Base-by-base conservation (phyloP, 2,113 vertebrate species). In the Gadus chalcogrammus region DNA sequence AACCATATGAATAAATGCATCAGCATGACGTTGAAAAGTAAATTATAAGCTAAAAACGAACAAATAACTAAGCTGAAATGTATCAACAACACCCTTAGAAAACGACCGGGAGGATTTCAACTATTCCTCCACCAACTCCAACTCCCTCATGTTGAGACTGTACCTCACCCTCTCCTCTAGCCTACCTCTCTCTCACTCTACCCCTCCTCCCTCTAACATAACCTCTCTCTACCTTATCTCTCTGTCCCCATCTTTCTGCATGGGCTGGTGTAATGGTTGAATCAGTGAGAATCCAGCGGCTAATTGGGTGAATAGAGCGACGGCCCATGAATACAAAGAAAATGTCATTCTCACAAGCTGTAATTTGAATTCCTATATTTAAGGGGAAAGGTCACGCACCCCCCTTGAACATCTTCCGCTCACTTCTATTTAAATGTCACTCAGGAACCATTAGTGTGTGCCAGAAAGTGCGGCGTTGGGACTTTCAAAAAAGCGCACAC, bases 381-480 rank as follows among this genome's bases (percentile, higher is more conserved):
- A 72, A 75, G 79, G 85, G 83, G n/a, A 79, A 79, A 88, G 88
- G 88, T 80, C 64, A 8, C 12, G 3, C 17, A 17, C 60, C n/a
- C 12, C 60, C 5, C 60, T 20, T 71, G 67, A 67, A 70, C 72
- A 70, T 86, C 77, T 84, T 79, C 85, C 80, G 64, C 77, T 88
- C 86, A 85, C 88, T 88, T 90, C 90, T 89, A 86, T 88, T 78
- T 82, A 92, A 92, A 91, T 91, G 91, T 90, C 90, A 90, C 72
- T 74, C 73, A 84, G 82, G 80, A 88, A 55, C 81, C 83, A 83
- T 87, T 79, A 87, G 72, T n/a, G 52, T 61, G 17, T 60, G 59
- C 67, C 13, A 15, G 31, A 35, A 35, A 35, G 31, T 35, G 31
- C 31, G 31, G 31, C 31, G 6, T 35, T 3, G 31, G 31, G 31